A percentile compares a stretch with the other conserved stretches of the same genome.
These are phyloP conservation scores for Mormyrus iriodes DNA, from an alignment of 2,113 vertebrate genomes.

Conservation along the genomic window DNA sequence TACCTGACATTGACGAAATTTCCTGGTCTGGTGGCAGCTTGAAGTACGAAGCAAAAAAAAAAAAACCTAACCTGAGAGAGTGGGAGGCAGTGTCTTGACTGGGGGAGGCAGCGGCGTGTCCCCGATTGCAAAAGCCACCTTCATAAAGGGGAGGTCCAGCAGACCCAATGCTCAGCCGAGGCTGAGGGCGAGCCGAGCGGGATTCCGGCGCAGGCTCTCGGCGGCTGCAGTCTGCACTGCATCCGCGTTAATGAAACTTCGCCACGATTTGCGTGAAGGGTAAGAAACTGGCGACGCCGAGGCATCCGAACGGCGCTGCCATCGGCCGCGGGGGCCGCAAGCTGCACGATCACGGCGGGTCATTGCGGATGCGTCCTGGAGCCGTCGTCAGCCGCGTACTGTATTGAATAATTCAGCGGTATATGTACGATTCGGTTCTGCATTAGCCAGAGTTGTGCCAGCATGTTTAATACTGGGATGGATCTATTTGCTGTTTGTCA, in stretches of 20 bases:
- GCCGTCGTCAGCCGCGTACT: neutral
- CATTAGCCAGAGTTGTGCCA: neutral
- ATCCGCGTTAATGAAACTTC: constrained; percentile 58
- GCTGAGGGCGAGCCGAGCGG: constrained; percentile 5
- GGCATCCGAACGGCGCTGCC: neutral
- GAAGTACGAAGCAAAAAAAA: neutral
- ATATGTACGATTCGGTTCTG: neutral
- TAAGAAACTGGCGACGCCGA: constrained; percentile 38
- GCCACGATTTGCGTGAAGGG: constrained; percentile 54
- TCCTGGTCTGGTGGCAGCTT: constrained; percentile 37
- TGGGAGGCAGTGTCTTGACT: constrained; percentile 1
- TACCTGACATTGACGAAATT: constrained; percentile 48
- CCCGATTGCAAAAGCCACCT: neutral
- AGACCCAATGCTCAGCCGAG: neutral
- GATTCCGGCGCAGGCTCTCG: constrained; percentile 16
- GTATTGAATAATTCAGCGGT: neutral
- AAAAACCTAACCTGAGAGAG: constrained; percentile 27
- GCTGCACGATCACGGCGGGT: neutral
- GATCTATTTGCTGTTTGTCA: neutral
- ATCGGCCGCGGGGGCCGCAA: neutral
- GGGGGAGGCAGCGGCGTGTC: neutral
- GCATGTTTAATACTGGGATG: neutral
- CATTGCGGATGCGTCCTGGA: neutral
- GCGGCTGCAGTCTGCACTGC: constrained; percentile 21
- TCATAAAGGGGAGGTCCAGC: neutral